Base-by-base conservation (phyloP, 2,888 invertebrate species). In the Prenolepis imparis region DNA sequence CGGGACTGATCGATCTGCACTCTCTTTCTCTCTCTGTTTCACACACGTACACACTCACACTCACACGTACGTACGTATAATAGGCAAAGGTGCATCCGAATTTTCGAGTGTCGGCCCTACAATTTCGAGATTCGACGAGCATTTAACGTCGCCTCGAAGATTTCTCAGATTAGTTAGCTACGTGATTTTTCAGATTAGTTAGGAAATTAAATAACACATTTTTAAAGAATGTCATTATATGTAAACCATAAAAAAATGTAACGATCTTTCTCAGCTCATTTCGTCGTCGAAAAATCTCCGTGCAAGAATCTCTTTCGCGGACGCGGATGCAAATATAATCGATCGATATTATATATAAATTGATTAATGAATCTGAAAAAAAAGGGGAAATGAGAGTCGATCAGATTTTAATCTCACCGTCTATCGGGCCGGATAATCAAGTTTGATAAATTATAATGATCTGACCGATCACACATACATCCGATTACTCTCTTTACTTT, bases 221-320 rank as follows among this genome's bases (percentile, higher is more conserved):
- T 83, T n/a, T 78, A 88, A 87, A 84, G 63, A 85, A 90, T 68
- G 77, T 39, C n/a, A n/a, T 8, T 52, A 78, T 52, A 78, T 82
- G 55, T 84, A 89, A 74, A 73, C 73, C 59, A 78, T 87, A 86
- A 86, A 87, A 86, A 87, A 84, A 81, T 84, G 87, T 52, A 78
- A 87, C 83, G 86, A 67, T 66, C 52, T n/a, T 52, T n/a, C 52
- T 52, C 3, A n/a, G 21, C 24, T 61, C 61, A 24, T 52, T 15
- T 39, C 41, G 28, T 55, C 21, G 41, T 74, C 41, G 41, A 55
- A 82, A 82, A 64, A 75, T 41, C 18, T 66, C 21, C 6, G 11
- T 70, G 66, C 39, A 55, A 52, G 15, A 66, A 21, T 64, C 21
- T 61, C 12, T 75, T 18, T 52, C 15, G 12, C 36, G 18, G 3